Conservation (phyloP, 2,797 vertebrate species). For the Vespertilio murinus region DNA sequence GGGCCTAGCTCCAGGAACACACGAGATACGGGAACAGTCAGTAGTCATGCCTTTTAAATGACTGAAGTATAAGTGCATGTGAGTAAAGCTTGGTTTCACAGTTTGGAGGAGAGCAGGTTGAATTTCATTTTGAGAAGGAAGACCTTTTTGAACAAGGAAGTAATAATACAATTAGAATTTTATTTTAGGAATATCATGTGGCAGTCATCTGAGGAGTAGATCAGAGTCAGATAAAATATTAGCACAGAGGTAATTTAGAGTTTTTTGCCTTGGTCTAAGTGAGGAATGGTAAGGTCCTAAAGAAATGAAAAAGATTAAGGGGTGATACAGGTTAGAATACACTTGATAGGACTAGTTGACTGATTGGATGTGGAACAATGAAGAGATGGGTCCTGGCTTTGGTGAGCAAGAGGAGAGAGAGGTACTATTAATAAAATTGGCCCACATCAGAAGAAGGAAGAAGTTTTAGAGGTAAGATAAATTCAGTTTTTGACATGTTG, state of each 20-base stretch:
- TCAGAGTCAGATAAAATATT: not conserved
- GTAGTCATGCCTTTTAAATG: not conserved
- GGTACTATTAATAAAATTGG: not conserved
- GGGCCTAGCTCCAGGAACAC: not conserved
- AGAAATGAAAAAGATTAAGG: not conserved
- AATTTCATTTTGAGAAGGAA: slow-evolving; percentile 20
- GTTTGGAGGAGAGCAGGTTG: not conserved
- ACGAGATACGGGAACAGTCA: not conserved
- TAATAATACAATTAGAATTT: not conserved
- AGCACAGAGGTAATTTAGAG: not conserved
- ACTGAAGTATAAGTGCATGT: not conserved
- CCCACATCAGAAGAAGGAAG: not conserved
- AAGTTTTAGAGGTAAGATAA: not conserved
- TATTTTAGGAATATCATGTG: not conserved
- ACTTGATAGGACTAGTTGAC: not conserved
- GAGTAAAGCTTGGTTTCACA: not conserved
- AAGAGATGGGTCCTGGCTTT: not conserved
- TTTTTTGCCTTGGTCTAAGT: not conserved
- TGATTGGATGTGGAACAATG: not conserved
- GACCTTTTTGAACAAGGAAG: not conserved
- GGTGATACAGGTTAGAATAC: not conserved
- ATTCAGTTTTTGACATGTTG: not conserved
- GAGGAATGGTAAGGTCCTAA: not conserved
- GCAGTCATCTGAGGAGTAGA: not conserved
- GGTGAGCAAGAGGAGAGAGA: not conserved